Evolutionary conservation across 2,888 invertebrate genomes (phyloP).

Genomic region (Epistrophe eligans): DNA sequence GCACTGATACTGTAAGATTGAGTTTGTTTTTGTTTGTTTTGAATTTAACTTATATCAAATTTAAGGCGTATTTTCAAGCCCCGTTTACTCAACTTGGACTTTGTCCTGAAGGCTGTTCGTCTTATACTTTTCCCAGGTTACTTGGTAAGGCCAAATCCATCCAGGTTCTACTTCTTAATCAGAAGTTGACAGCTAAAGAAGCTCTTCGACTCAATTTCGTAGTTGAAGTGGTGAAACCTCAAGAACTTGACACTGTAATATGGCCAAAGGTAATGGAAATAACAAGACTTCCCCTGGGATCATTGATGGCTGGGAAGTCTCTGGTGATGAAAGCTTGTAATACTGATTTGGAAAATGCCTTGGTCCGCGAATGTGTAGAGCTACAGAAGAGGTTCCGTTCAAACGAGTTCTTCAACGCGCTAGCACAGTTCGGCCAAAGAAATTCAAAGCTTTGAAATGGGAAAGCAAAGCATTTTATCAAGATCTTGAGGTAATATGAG

Average conservation of each 20-base stretch:
- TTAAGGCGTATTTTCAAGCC: constrained; percentile 93
- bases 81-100: constrained; percentile 95
- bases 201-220: constrained; percentile 92
- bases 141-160: constrained; percentile 92
- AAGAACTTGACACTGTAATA: constrained; percentile 86
- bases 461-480: background rate
- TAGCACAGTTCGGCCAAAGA: constrained; percentile 49
- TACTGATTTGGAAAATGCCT: constrained; percentile 87
- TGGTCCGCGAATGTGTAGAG: constrained; percentile 88
- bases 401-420: constrained; percentile 87
- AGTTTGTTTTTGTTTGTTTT: rapidly evolving
- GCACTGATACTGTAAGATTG: constrained; percentile 89
- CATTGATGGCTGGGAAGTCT: constrained; percentile 89
- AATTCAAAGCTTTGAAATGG: constrained; percentile 55
- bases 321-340: constrained; percentile 87
- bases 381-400: constrained; percentile 87
- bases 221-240: constrained; percentile 89
- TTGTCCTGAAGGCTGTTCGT: constrained; percentile 95
- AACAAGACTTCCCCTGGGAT: constrained; percentile 85
- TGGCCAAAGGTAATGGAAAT: constrained; percentile 86
- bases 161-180: constrained; percentile 88
- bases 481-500: background rate
- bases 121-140: constrained; percentile 92
- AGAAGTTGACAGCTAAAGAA: constrained; percentile 91
- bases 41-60: constrained; percentile 69